These are phyloP conservation scores for Chaetura pelagica DNA, from an alignment of 2,113 vertebrate species.

Conservation along the genomic window DNA sequence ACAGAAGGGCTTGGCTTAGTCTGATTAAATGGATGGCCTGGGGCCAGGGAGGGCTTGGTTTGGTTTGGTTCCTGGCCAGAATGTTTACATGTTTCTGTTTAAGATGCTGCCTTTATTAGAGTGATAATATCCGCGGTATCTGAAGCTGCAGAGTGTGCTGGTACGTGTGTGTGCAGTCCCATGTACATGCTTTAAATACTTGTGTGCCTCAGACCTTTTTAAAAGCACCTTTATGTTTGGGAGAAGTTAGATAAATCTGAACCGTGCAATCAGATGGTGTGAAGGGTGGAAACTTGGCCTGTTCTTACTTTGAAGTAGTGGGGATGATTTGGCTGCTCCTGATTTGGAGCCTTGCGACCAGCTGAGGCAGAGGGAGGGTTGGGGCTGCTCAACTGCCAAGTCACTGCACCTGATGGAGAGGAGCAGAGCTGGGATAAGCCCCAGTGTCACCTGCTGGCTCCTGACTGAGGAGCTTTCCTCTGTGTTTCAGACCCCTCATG, in stretches of 20 bases:
- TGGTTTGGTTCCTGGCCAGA: slow-evolving; percentile 16
- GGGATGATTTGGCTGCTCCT: background rate
- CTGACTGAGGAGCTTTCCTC: background rate
- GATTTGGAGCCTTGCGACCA: background rate
- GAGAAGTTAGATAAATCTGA: background rate
- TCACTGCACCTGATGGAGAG: fast-evolving
- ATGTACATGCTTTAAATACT: background rate
- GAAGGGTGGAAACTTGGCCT: background rate
- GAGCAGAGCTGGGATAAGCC: background rate
- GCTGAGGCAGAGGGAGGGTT: background rate
- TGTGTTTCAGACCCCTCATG: background rate
- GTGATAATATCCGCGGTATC: background rate
- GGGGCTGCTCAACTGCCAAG: background rate
- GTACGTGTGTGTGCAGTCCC: background rate
- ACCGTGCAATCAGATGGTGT: background rate
- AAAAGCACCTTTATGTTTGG: background rate
- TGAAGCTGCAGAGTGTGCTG: background rate
- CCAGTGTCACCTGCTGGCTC: fast-evolving
- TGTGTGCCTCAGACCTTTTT: background rate
- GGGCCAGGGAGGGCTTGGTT: background rate
- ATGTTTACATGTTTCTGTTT: background rate
- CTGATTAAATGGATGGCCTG: background rate
- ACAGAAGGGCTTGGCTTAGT: background rate
- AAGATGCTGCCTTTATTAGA: background rate
- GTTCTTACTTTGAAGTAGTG: background rate